Evolutionary conservation across 2,888 invertebrate species (phyloP), one percentile per base, ranked within the genome.

Genomic region (Scrobipalpa costella): DNA sequence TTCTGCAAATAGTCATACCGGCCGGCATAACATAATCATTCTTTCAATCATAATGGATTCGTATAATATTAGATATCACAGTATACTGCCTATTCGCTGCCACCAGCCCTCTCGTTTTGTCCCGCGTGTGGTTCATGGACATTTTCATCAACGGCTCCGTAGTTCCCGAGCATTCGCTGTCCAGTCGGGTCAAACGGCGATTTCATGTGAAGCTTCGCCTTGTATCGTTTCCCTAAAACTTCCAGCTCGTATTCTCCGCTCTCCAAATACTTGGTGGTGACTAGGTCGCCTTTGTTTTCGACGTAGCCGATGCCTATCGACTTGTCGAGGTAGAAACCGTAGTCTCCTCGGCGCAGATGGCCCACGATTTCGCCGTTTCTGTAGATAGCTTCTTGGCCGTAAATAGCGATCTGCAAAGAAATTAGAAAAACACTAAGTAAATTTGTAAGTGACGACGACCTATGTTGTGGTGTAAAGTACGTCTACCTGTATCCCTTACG

Each of bases 321-420:
- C 72, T 93, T 92, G 63, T 92, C 86, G 3, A 94, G 77, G 64
- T 83, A 84, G 73, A 91, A 93, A 0, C 94, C 97, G 78, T 94
- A 97, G 70, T 97, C 97, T 0, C 96, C 97, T 77, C 97, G 92
- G 67, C 98, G 91, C 7, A 98, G 81, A 72, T 95, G 95, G 11
- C 98, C 98, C 6, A 97, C 96, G 0, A 95, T 92, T 71, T 93
- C 88, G 2, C 94, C 95, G 77, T 96, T 94, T 75, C 96, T 93
- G 87, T 94, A 97, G 75, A 98, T 95, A 0, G 95, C 95, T 91
- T 98, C 98, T 72, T 96, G 90, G 0, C 98, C 98, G 92, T 95
- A 96, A 50, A 98, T 78, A n/a, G 97, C 94, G 13, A 95, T 88
- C 85, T 94, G 83, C 19, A 74, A 75, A 34, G 36, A 50, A 3